Base-by-base conservation (phyloP, 2,888 invertebrate species). In the Acanthopleura granulata region DNA sequence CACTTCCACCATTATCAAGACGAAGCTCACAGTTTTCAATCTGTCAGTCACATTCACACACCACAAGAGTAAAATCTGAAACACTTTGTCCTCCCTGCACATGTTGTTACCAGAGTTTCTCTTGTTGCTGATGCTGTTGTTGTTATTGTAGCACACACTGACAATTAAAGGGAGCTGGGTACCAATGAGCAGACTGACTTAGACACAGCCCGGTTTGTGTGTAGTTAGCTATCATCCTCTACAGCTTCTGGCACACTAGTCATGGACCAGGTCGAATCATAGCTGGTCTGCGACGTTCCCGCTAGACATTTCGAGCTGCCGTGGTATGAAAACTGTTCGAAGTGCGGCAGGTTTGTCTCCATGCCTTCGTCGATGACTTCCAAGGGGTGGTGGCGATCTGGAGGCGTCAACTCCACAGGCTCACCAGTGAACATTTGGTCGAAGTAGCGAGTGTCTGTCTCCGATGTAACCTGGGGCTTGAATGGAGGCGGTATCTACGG, bases 381-480 rank as follows among this genome's bases (percentile, higher is more conserved):
- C 30, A 82, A 78, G n/a, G 78, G 80, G 66, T 77, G 78, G 51
- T 75, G 77, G 57, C 16, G 74, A 15, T 70, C 78, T n/a, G 86
- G 86, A 51, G 90, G 89, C 0, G 89, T 89, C 71, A 90, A 80
- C 75, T 84, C 82, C 62, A 90, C 89, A 1, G 85, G 79, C 79
- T 89, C 88, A 9, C 97, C 97, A 4, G 99, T 99, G 92, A 99
- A 99, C 92, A 98, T 97, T 79, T 96, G 95, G 92, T 99, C 99
- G 92, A 99, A 99, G 92, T 99, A 99, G 77, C 96, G 93, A 80
- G 99, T 99, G 92, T 99, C 99, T 72, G 96, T 98, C 89, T 99
- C 99, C 66, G 96, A 96, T 79, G 95, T 95, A 82, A 99, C 98
- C 91, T 89, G 88, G 50, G 92, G 92, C 85, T 90, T 91, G 88